Percentiles rank a stretch among this genome's conserved stretches.
phyloP scores from a whole-genome alignment of 2,888 invertebrate species.

The Euphydryas editha region DNA sequence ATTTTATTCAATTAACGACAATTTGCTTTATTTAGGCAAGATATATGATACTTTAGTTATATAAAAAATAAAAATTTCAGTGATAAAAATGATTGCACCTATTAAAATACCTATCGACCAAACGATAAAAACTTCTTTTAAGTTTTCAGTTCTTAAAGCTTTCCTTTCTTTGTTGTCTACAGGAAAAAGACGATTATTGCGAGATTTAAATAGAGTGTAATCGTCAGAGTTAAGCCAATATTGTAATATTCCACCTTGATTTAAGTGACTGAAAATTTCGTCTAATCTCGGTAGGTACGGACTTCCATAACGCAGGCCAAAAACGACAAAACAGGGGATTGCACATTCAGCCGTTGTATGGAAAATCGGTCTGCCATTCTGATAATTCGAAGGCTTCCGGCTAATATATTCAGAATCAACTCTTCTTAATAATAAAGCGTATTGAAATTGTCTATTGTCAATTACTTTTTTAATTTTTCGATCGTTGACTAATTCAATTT shows the following conservation, averaged over 20 bases:
- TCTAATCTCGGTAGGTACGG: slow-evolving; percentile 79
- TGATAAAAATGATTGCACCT: slow-evolving; percentile 56
- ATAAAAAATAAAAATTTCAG: slow-evolving; percentile 53
- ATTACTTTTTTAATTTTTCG: slow-evolving; percentile 63
- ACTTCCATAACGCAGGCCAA: slow-evolving; percentile 83
- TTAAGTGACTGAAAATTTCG: slow-evolving; percentile 68
- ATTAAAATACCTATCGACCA: slow-evolving; percentile 58
- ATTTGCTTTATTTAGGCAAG: no score
- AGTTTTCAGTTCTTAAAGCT: slow-evolving; percentile 61
- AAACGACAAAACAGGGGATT: slow-evolving; percentile 82
- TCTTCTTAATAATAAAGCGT: slow-evolving; percentile 77
- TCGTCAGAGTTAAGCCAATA: slow-evolving; percentile 69
- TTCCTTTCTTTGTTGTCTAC: slow-evolving; percentile 62
- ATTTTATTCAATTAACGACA: neutral
- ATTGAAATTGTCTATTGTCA: slow-evolving; percentile 66
- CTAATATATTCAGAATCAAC: slow-evolving; percentile 66
- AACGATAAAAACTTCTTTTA: slow-evolving; percentile 76
- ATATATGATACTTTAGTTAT: slow-evolving; percentile 29
- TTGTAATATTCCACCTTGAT: slow-evolving; percentile 79
- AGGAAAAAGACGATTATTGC: slow-evolving; percentile 44
- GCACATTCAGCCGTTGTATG: slow-evolving; percentile 80
- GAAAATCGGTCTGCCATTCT: slow-evolving; percentile 72
- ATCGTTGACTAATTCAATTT: slow-evolving; percentile 68
- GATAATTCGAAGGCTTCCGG: slow-evolving; percentile 59
- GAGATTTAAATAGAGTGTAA: slow-evolving; percentile 49